Evolutionary conservation across 2,888 invertebrate genomes (phyloP), one percentile per base, ranked within the genome.

Genomic region (Heterodera filipjevi): DNA sequence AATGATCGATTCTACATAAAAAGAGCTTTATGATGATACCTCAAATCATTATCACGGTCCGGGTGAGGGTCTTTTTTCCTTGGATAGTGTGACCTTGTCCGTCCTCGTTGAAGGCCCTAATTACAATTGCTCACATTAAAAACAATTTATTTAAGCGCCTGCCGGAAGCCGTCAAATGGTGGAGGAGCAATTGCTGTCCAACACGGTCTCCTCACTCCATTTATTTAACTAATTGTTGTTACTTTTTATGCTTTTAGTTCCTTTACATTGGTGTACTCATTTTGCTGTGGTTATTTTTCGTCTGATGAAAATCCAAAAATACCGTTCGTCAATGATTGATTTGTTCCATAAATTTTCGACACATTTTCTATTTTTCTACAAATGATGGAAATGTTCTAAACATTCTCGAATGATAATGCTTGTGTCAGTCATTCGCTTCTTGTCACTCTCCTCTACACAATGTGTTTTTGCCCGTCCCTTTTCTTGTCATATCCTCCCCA

Each of bases 101-200:
- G n/a, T n/a, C n/a, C n/a, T n/a, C n/a, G n/a, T n/a, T n/a, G n/a
- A n/a, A n/a, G n/a, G n/a, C n/a, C n/a, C n/a, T n/a, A n/a, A n/a
- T n/a, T n/a, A n/a, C n/a, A n/a, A n/a, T n/a, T n/a, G n/a, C n/a
- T n/a, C n/a, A n/a, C n/a, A n/a, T n/a, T n/a, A n/a, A n/a, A n/a
- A n/a, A 76, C 32, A 16, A 49, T 66, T 76, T 35, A 22, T 53
- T 84, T 82, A 79, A 82, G 85, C 84, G 22, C 81, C 83, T 33
- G 79, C 80, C 0, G 87, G 87, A 70, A 85, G 85, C 12, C 84
- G 84, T 22, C 84, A 87, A 79, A 82, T 85, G 74, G 80, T 82
- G 33, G 89, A 89, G 77, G 89, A 89, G 71, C 86, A 87, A 68
- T 82, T 84, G 59, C 80, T 89, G 32, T 82, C 84, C 16, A 85